Evolutionary conservation across 2,888 invertebrate genomes (phyloP).

Genomic region (Oxystoma pomonae): DNA sequence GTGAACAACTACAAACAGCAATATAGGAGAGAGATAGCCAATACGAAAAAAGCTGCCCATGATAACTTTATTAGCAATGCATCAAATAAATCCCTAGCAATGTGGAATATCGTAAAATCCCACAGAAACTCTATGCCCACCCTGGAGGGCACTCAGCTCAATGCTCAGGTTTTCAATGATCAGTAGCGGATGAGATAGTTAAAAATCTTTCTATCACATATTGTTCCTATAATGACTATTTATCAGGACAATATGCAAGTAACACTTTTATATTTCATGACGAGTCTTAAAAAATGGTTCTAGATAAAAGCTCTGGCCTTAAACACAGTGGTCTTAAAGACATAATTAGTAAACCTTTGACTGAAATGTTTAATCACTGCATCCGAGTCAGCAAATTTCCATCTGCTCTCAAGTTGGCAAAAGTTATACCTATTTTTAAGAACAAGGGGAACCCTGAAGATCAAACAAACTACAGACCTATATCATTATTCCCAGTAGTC

Average conservation of each 20-base stretch:
- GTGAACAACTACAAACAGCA: neutral
- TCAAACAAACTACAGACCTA: slow-evolving; percentile 11
- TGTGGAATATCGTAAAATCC: neutral
- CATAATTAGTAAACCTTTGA: neutral
- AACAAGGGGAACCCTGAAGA: slow-evolving; percentile 9
- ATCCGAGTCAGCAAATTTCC: neutral
- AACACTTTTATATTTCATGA: neutral
- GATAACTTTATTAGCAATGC: neutral
- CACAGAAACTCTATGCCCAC: neutral
- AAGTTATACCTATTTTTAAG: slow-evolving; percentile 11
- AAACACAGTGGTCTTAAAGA: neutral
- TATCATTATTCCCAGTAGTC: slow-evolving; percentile 10
- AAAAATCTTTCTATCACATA: neutral
- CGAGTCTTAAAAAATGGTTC: neutral
- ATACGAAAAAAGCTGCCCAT: neutral
- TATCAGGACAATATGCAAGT: neutral
- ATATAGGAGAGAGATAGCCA: neutral
- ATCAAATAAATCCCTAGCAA: neutral
- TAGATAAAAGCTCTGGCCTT: neutral
- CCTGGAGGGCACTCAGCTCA: neutral
- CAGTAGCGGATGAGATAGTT: neutral
- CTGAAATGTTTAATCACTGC: neutral
- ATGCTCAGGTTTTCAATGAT: neutral
- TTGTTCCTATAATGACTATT: neutral
- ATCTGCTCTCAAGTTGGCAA: slow-evolving; percentile 6